phyloP scores from a whole-genome alignment of 2,113 vertebrate genomes.

The Gopherus flavomarginatus region DNA sequence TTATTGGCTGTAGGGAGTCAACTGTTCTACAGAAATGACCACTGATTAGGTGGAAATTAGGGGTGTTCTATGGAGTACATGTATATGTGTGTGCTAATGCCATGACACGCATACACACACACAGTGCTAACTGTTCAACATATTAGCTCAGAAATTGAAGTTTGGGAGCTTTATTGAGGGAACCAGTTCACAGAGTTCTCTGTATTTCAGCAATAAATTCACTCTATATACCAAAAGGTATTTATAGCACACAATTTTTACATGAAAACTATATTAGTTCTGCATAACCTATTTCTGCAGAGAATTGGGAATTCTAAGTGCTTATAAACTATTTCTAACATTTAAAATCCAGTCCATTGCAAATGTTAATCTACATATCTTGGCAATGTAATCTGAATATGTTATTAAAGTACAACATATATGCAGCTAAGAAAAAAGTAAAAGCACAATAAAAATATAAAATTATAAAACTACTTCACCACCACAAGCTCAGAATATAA shows the following conservation, averaged over 20 bases:
- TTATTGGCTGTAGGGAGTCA: not conserved
- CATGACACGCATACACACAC: not conserved
- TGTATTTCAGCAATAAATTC: not conserved
- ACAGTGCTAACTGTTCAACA: not conserved
- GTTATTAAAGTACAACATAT: not conserved
- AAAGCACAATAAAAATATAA: not conserved
- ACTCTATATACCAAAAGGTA: not conserved
- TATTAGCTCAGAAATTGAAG: not conserved
- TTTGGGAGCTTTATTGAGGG: not conserved
- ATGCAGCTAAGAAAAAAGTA: not conserved
- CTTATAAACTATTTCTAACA: not conserved
- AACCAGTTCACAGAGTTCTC: not conserved
- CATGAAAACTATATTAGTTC: not conserved
- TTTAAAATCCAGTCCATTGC: not conserved
- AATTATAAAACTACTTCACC: conserved; percentile 10
- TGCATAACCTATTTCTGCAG: not conserved
- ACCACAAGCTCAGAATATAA: not conserved
- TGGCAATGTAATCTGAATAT: not conserved
- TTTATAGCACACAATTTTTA: not conserved
- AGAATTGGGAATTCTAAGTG: not conserved
- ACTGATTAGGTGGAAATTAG: not conserved
- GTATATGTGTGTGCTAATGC: accelerated
- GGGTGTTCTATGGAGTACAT: not conserved
- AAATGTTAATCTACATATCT: not conserved
- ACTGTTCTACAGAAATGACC: not conserved